Evolutionary conservation across 2,888 invertebrate species (phyloP), one percentile per base, ranked within the genome.

Genomic region (Acronicta psi): DNA sequence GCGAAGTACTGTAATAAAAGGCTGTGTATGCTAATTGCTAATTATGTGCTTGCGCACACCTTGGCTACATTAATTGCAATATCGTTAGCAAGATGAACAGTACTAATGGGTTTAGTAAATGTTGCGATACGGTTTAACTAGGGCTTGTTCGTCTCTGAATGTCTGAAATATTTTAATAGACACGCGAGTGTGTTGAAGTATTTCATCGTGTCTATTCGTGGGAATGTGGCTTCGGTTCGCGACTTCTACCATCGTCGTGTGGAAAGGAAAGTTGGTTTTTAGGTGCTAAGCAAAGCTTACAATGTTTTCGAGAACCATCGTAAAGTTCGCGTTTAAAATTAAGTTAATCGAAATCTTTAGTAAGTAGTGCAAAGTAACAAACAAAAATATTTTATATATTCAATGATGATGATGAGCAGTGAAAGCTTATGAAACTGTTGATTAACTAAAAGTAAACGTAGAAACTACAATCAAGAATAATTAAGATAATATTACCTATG

Each of bases 21-120:
- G 64, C 68, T 65, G 45, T 38, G 49, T 67, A 60, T 60, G 63
- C 69, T 80, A 79, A 79, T 82, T 71, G 62, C 62, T 80, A 76
- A 81, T 80, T 78, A 81, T 67, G 65, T 72, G 49, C 49, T 52
- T 51, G 59, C 55, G 31, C 52, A 62, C 44, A 50, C 55, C 45
- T 49, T 54, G 52, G 56, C 60, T 67, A 59, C 57, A 67, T 73
- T 77, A 73, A 78, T 77, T 81, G 73, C 69, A 73, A 72, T 66
- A 73, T 76, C 53, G 49, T 69, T 69, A 67, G 57, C 51, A 61
- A 63, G 46, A 67, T 65, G 72, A 75, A 57, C 51, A 61, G 36
- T 53, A 46, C 47, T 63, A 58, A 63, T 51, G 50, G 37, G 14
- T 36, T 63, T 14, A 14, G 50, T 53, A 36, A 53, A 41, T 51